phyloP scores from a whole-genome alignment of 2,888 invertebrate species.

The Fissipunctia ypsillon region DNA sequence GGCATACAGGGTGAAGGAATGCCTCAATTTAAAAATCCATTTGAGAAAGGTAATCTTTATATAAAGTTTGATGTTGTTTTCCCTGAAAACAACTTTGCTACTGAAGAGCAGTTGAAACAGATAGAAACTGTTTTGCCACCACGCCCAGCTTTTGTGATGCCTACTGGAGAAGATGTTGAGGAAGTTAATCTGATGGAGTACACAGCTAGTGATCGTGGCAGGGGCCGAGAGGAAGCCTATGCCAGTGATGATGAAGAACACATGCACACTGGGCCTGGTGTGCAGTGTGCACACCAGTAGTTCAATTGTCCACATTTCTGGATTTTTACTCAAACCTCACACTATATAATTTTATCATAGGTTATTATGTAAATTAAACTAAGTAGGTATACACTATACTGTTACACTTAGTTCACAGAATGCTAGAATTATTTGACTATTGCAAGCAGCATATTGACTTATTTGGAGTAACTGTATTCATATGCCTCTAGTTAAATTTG shows the following conservation, averaged over 20 bases:
- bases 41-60: slow-evolving; percentile 96
- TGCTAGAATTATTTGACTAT: slow-evolving; percentile 72
- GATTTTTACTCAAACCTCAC: slow-evolving; percentile 86
- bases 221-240: slow-evolving; percentile 92
- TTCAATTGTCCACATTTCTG: slow-evolving; percentile 79
- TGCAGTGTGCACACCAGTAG: slow-evolving; percentile 96
- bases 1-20: slow-evolving; percentile 96
- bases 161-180: slow-evolving; percentile 95
- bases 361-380: slow-evolving; percentile 80
- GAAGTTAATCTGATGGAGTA: slow-evolving; percentile 96
- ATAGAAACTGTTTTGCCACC: slow-evolving; percentile 94
- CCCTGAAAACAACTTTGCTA: slow-evolving; percentile 95
- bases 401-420: slow-evolving; percentile 72
- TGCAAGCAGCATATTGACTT: slow-evolving; percentile 72
- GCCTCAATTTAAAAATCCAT: slow-evolving; percentile 96
- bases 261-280: slow-evolving; percentile 90
- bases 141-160: slow-evolving; percentile 93
- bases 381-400: slow-evolving; percentile 73
- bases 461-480: slow-evolving; percentile 62
- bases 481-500: slow-evolving; percentile 62
- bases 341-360: slow-evolving; percentile 85
- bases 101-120: slow-evolving; percentile 91
- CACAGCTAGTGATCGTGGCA: slow-evolving; percentile 91
- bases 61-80: slow-evolving; percentile 96
- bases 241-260: slow-evolving; percentile 92